Evolutionary conservation across 2,113 vertebrate species (phyloP).

Genomic region (Rhynchomys soricoides): DNA sequence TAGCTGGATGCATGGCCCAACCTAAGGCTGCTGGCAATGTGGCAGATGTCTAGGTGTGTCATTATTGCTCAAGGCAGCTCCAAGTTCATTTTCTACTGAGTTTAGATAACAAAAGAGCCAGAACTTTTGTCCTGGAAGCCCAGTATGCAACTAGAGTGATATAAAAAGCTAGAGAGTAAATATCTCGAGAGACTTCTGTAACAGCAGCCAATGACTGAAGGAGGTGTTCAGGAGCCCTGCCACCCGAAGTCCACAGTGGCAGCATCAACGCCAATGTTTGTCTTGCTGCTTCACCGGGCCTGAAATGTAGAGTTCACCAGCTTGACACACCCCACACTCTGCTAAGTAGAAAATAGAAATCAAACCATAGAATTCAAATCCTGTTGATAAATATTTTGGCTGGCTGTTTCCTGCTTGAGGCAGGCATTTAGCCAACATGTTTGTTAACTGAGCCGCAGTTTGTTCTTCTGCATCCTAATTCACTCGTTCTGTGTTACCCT

Average conservation of each 20-base stretch:
- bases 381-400: constrained; percentile 81
- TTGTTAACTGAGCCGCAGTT: constrained; percentile 63
- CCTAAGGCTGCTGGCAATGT: too few relatives aligned
- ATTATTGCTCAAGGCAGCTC: not conserved
- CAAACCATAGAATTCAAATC: constrained; percentile 76
- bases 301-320: constrained; percentile 52
- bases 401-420: constrained; percentile 69
- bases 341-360: constrained; percentile 75
- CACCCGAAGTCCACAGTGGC: not conserved
- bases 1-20: not conserved
- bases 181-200: not conserved
- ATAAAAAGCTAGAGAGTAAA: not conserved
- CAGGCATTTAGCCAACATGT: constrained; percentile 67
- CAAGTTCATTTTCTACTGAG: not conserved
- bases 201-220: not conserved
- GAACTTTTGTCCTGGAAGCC: not conserved
- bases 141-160: not conserved
- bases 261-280: constrained; percentile 46
- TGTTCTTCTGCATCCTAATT: constrained; percentile 70
- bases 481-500: constrained; percentile 62
- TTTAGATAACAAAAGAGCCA: not conserved
- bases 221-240: not conserved
- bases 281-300: constrained; percentile 36
- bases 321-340: constrained; percentile 55
- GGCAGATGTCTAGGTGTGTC: not conserved